A percentile compares a stretch with the other conserved stretches of the same genome.
These are phyloP conservation scores for Anas platyrhynchos DNA, from an alignment of 2,113 vertebrate species.

Conservation along the genomic window DNA sequence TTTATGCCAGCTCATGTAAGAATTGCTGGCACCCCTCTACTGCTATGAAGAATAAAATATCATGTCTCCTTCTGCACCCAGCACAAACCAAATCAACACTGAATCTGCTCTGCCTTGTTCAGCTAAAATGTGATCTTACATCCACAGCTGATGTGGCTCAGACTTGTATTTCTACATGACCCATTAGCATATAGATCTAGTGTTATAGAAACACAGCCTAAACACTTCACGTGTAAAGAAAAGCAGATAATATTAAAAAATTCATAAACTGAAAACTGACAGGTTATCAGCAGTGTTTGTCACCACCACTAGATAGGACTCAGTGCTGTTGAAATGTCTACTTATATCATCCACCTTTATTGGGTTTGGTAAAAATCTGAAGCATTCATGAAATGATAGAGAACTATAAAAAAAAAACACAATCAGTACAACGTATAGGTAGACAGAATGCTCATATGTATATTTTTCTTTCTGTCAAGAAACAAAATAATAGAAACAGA, in stretches of 20 bases:
- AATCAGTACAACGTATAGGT: not conserved
- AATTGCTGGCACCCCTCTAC: not conserved
- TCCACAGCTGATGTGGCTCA: not conserved
- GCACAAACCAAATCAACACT: not conserved
- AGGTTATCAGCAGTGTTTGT: not conserved
- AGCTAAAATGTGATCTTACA: not conserved
- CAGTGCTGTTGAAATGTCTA: not conserved
- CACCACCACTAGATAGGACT: not conserved
- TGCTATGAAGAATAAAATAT: not conserved
- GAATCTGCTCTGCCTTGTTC: not conserved
- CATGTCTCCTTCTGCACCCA: not conserved
- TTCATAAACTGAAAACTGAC: not conserved
- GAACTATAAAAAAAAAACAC: not conserved
- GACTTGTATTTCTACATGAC: not conserved
- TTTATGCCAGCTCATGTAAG: not conserved
- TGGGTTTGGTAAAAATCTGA: not conserved
- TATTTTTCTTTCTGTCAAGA: not conserved
- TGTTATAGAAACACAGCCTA: not conserved
- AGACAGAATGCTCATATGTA: not conserved
- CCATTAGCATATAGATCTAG: not conserved
- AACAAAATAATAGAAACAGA: not conserved
- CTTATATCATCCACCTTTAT: not conserved
- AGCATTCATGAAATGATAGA: not conserved
- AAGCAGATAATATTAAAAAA: not conserved
- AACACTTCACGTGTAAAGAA: not conserved